Conservation (phyloP, 1,140 invertebrate species). For the Mycetomoellerius zeteki region DNA sequence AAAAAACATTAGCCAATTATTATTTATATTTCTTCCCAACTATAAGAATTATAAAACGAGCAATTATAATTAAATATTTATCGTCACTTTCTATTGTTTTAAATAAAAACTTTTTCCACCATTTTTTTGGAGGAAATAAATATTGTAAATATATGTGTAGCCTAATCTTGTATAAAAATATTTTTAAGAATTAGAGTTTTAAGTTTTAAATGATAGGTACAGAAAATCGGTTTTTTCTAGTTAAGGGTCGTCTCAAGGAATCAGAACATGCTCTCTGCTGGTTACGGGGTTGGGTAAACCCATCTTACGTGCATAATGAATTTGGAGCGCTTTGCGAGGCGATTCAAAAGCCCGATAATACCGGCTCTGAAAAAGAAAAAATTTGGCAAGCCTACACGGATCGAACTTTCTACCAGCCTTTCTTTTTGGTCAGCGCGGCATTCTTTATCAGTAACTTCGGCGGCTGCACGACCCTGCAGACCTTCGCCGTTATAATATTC, state of each 20-base stretch:
- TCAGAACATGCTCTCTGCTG: constrained; percentile 88
- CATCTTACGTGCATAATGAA: constrained; percentile 87
- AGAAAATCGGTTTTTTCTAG: constrained; percentile 75
- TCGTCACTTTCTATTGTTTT: too few species aligned
- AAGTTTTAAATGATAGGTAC: not conserved
- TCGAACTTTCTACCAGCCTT: constrained; percentile 89
- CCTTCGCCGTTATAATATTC: constrained; percentile 92
- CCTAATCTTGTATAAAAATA: too few species aligned
- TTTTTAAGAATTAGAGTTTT: not conserved
- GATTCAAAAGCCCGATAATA: constrained; percentile 76
- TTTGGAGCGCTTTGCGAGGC: constrained; percentile 87
- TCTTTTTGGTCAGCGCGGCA: constrained; percentile 88
- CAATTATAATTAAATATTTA: not conserved
- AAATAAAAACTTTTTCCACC: too few species aligned
- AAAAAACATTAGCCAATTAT: not conserved
- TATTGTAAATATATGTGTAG: not conserved
- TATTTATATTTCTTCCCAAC: not conserved
- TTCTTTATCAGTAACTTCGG: constrained; percentile 92
- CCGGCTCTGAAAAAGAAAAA: constrained; percentile 65
- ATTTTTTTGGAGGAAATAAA: too few species aligned
- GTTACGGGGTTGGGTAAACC: constrained; percentile 90
- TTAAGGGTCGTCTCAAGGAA: constrained; percentile 88
- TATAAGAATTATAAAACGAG: not conserved
- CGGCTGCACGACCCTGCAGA: constrained; percentile 91
- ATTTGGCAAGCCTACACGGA: constrained; percentile 85